Percentiles rank a stretch among this genome's conserved stretches.
phyloP scores from a whole-genome alignment of 2,888 invertebrate genomes.

The Polydrusus cervinus region DNA sequence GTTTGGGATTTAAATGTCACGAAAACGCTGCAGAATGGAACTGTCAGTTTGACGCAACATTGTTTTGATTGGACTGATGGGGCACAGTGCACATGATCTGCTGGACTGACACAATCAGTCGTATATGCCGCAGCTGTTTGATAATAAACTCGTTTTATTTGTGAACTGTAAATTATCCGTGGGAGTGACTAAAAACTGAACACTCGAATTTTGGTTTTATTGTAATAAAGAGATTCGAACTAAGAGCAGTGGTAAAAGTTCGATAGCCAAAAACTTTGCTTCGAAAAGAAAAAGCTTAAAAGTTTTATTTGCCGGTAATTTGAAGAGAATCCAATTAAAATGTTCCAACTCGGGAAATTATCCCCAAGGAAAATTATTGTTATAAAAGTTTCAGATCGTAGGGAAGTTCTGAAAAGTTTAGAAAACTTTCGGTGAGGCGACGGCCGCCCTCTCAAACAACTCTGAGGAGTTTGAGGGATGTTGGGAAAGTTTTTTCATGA shows the following conservation, averaged over 20 bases:
- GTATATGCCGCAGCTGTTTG: no score
- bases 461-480: conserved; percentile 35
- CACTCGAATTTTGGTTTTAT: conserved; percentile 17
- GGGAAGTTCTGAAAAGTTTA: conserved; percentile 49
- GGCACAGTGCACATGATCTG: no score
- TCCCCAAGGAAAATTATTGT: conserved; percentile 62
- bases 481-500: conserved; percentile 38
- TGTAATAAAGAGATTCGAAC: conserved; percentile 29
- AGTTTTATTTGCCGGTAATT: conserved; percentile 56
- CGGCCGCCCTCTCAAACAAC: conserved; percentile 44
- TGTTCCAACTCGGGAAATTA: conserved; percentile 61
- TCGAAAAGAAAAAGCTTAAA: conserved; percentile 53
- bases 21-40: no score
- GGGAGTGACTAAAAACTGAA: background rate
- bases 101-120: no score
- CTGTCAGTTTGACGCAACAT: no score
- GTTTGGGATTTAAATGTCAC: no score
- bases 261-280: conserved; percentile 45
- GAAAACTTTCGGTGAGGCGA: conserved; percentile 42
- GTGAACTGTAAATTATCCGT: no score
- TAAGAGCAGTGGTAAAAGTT: conserved; percentile 39
- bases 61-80: no score
- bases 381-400: conserved; percentile 59
- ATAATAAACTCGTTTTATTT: no score
- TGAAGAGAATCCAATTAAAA: conserved; percentile 62